phyloP scores from a whole-genome alignment of 2,888 invertebrate genomes.

The Augochlorella aurata region DNA sequence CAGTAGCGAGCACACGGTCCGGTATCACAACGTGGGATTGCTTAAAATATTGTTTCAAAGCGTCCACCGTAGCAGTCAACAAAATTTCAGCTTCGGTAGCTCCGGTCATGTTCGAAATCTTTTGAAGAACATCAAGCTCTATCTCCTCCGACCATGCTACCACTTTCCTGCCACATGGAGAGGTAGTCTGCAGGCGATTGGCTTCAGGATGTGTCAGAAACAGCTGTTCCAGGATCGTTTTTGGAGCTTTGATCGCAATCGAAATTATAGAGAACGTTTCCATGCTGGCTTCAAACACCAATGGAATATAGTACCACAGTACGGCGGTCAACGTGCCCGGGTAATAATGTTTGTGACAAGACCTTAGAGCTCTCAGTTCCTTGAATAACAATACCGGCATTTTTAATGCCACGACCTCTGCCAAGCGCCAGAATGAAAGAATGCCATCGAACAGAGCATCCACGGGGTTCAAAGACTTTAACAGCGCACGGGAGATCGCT shows the following conservation, averaged over 20 bases:
- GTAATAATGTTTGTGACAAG: slow-evolving; percentile 76
- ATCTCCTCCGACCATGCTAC: slow-evolving; percentile 88
- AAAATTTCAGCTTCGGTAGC: slow-evolving; percentile 86
- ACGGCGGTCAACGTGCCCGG: slow-evolving; percentile 77
- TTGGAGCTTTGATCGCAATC: slow-evolving; percentile 83
- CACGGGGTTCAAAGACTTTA: slow-evolving; percentile 77
- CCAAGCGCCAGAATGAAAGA: slow-evolving; percentile 77
- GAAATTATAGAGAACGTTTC: slow-evolving; percentile 81
- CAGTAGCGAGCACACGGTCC: slow-evolving; percentile 85
- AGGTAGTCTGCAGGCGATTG: slow-evolving; percentile 85
- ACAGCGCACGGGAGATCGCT: slow-evolving; percentile 66
- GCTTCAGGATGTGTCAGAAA: slow-evolving; percentile 84
- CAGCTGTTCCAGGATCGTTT: slow-evolving; percentile 84
- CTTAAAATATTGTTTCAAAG: slow-evolving; percentile 86
- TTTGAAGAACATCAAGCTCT: slow-evolving; percentile 83
- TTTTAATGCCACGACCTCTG: slow-evolving; percentile 73
- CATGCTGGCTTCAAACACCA: slow-evolving; percentile 79
- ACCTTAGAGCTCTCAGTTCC: slow-evolving; percentile 81
- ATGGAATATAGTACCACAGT: slow-evolving; percentile 81
- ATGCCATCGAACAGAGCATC: slow-evolving; percentile 63
- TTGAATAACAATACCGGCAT: slow-evolving; percentile 80
- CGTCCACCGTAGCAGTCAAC: slow-evolving; percentile 85
- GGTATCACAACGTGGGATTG: slow-evolving; percentile 84
- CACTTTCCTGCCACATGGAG: slow-evolving; percentile 88
- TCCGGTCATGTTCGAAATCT: slow-evolving; percentile 84